Evolutionary conservation across 2,888 invertebrate species (phyloP), one percentile per base, ranked within the genome.

Genomic region (Ceratothoa steindachneri): DNA sequence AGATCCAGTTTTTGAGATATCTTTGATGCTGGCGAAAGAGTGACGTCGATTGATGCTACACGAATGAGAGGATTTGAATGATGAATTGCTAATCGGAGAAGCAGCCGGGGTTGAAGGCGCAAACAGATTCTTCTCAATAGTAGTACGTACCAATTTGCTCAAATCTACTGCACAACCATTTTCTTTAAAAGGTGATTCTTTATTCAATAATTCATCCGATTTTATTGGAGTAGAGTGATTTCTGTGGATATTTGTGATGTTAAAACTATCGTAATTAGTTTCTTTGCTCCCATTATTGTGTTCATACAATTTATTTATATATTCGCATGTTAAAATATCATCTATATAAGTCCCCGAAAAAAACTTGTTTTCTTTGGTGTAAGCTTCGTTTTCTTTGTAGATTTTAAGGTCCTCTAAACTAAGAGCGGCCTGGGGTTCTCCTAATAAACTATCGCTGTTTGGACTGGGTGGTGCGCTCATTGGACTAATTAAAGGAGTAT

Each of bases 1-100:
- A 3, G 69, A 72, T n/a, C n/a, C n/a, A n/a, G n/a, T n/a, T n/a
- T n/a, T n/a, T n/a, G 77, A 77, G 30, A 77, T 67, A 53, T 77
- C 75, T 12, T 65, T 70, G 55, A 75, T 24, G 24, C 75, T 65
- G 19, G 75, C 68, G 55, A 77, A 41, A 7, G 77, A 77, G 68
- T 77, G 77, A 30, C 77, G 73, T 28, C 77, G 69, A 31, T n/a
- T 60, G 19, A 60, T 60, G 3, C 24, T 60, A 24, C 60, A 60
- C n/a, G 24, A 24, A 60, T 60, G 60, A 7, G 60, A 60, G 22
- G 60, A 60, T 60, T 60, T 60, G 27, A 60, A 60, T 24, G 60
- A 60, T 24, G 24, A 60, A 60, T 60, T 60, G 24, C n/a, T n/a
- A n/a, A 22, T 60, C 12, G 2, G 60, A 60, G 60, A 60, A 24